phyloP scores from a whole-genome alignment of 2,888 invertebrate genomes.

The Noctuana brunneofusca region DNA sequence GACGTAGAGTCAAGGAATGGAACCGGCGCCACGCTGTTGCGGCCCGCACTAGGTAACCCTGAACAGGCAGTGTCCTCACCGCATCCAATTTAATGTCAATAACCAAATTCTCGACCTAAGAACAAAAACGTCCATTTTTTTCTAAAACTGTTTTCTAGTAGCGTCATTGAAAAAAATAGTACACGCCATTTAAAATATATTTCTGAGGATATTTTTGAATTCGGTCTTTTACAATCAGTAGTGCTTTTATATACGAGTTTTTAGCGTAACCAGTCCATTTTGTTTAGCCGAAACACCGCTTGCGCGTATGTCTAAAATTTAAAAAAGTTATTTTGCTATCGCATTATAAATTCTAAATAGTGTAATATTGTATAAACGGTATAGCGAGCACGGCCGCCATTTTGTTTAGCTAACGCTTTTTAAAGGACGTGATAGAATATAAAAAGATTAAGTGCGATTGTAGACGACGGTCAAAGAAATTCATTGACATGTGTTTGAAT shows the following conservation, averaged over 20 bases:
- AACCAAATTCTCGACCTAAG: constrained; percentile 79
- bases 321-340: constrained; percentile 77
- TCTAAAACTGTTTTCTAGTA: constrained; percentile 79
- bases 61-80: constrained; percentile 59
- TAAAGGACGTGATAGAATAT: constrained; percentile 61
- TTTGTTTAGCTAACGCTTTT: constrained; percentile 62
- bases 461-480: constrained; percentile 47
- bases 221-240: constrained; percentile 79
- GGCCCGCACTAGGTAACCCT: constrained; percentile 42
- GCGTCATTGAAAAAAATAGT: constrained; percentile 66
- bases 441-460: constrained; percentile 42
- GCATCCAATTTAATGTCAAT: constrained; percentile 72
- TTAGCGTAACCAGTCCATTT: constrained; percentile 81
- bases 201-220: constrained; percentile 76
- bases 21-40: constrained; percentile 3
- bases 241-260: constrained; percentile 80
- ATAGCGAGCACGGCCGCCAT: constrained; percentile 54
- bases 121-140: constrained; percentile 82
- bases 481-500: constrained; percentile 50
- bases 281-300: constrained; percentile 80
- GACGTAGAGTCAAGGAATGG: constrained; percentile 47
- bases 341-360: constrained; percentile 66
- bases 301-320: constrained; percentile 67
- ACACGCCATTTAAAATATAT: constrained; percentile 78
- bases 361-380: constrained; percentile 56